Evolutionary conservation across 92 coral and sea anemone species (phyloP).

Genomic region (Epizoanthus ramosus): DNA sequence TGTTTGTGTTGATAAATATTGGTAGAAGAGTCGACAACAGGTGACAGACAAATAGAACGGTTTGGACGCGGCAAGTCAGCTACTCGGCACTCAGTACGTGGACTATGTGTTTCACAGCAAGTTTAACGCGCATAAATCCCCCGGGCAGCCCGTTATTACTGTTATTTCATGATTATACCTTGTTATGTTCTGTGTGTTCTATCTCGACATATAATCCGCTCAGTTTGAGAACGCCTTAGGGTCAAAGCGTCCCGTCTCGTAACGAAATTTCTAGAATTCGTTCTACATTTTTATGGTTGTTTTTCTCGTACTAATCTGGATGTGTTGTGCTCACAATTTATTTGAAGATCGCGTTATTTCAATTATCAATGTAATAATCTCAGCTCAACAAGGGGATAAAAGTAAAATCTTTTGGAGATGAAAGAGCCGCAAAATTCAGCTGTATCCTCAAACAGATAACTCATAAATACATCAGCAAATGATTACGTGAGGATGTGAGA

Average conservation of each 20-base stretch:
- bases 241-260: constrained; percentile 27
- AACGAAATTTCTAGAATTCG: constrained; percentile 14
- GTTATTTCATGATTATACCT: too few species aligned
- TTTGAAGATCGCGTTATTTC: too few species aligned
- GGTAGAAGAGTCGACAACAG: neutral
- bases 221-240: constrained; percentile 14
- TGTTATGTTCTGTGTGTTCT: neutral
- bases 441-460: neutral
- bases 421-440: neutral
- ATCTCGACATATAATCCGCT: constrained; percentile 23
- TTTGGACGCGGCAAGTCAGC: neutral
- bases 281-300: neutral
- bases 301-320: constrained; percentile 1
- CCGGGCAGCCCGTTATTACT: too few species aligned
- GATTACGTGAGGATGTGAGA: constrained; percentile 28
- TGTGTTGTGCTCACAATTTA: constrained; percentile 8
- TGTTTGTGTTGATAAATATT: neutral
- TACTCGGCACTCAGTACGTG: too few species aligned
- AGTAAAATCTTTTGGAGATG: neutral
- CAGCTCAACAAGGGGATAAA: constrained; percentile 1
- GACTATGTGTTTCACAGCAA: too few species aligned
- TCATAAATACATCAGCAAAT: neutral
- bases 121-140: too few species aligned
- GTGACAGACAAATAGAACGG: neutral
- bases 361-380: too few species aligned